Conservation (phyloP, 2,888 invertebrate species). For the Melipona bicolor region DNA sequence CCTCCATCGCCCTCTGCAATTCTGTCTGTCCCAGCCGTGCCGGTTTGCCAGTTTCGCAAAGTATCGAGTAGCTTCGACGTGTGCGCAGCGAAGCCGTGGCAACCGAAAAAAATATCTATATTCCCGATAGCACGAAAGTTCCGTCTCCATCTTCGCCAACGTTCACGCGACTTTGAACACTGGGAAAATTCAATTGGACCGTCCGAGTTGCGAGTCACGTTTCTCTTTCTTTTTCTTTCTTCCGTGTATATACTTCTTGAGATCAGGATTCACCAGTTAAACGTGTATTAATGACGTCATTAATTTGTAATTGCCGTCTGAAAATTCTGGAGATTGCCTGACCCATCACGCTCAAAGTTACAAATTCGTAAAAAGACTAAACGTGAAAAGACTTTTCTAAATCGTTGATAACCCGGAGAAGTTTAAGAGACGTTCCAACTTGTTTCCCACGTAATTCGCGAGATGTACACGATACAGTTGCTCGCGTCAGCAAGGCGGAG, state of each 20-base stretch:
- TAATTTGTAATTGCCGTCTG: too few relatives aligned
- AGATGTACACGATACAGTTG: conserved; percentile 14
- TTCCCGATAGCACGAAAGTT: background rate
- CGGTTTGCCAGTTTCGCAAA: conserved; percentile 68
- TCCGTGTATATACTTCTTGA: too few relatives aligned
- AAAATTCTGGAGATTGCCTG: too few relatives aligned
- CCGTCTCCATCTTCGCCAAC: too few relatives aligned
- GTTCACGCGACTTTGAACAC: too few relatives aligned
- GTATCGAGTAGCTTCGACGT: conserved; percentile 74
- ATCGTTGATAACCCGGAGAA: conserved; percentile 32
- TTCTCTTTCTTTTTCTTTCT: too few relatives aligned
- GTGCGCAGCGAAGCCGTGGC: background rate
- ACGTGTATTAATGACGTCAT: too few relatives aligned
- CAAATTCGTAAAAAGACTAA: too few relatives aligned
- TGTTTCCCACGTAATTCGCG: conserved; percentile 33
- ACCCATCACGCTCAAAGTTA: too few relatives aligned
- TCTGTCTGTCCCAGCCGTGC: conserved; percentile 36
- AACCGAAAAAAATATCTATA: background rate
- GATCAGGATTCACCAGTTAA: too few relatives aligned
- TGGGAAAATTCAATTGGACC: too few relatives aligned
- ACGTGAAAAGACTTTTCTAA: conserved; percentile 13
- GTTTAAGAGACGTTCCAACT: background rate
- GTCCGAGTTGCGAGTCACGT: too few relatives aligned
- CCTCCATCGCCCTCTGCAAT: conserved; percentile 44
- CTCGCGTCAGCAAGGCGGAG: conserved; percentile 2